Evolutionary conservation across 2,888 invertebrate genomes (phyloP).

Genomic region (Coenonympha arcania): DNA sequence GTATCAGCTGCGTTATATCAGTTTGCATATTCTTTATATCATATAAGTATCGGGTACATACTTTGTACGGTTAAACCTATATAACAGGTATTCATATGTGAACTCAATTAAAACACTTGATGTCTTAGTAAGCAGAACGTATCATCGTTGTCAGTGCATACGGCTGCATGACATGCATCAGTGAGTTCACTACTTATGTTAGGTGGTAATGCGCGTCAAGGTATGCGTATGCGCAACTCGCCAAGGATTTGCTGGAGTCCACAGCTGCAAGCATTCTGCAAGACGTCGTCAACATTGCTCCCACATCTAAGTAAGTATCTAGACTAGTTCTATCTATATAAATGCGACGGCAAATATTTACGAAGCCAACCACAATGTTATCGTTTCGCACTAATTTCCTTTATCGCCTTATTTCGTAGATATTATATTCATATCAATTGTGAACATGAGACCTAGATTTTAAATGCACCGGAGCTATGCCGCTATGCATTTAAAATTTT

Average conservation of each 20-base stretch:
- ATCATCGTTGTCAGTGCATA: conserved; percentile 36
- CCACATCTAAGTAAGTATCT: conserved; percentile 7
- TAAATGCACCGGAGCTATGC: not conserved
- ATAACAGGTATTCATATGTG: not conserved
- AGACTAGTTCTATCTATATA: conserved; percentile 6
- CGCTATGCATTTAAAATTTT: too few species aligned
- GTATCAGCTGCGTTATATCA: too few species aligned
- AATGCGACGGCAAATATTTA: conserved; percentile 18
- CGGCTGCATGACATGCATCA: conserved; percentile 30
- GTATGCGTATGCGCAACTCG: conserved; percentile 49
- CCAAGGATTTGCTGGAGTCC: conserved; percentile 35
- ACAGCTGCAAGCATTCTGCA: conserved; percentile 4
- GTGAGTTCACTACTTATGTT: conserved; percentile 40
- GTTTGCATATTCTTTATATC: too few species aligned
- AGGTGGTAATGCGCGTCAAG: conserved; percentile 56
- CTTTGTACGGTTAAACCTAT: too few species aligned
- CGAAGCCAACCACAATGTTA: conserved; percentile 16
- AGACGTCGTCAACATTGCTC: not conserved
- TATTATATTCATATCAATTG: conserved; percentile 6
- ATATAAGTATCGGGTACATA: too few species aligned
- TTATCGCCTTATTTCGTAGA: conserved; percentile 5
- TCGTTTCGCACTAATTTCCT: conserved; percentile 18
- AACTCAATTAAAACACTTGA: conserved; percentile 10
- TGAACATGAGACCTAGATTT: conserved; percentile 11
- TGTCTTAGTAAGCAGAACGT: conserved; percentile 30